phyloP scores from a whole-genome alignment of 2,797 vertebrate genomes.

The Brachyrhaphis roseni region DNA sequence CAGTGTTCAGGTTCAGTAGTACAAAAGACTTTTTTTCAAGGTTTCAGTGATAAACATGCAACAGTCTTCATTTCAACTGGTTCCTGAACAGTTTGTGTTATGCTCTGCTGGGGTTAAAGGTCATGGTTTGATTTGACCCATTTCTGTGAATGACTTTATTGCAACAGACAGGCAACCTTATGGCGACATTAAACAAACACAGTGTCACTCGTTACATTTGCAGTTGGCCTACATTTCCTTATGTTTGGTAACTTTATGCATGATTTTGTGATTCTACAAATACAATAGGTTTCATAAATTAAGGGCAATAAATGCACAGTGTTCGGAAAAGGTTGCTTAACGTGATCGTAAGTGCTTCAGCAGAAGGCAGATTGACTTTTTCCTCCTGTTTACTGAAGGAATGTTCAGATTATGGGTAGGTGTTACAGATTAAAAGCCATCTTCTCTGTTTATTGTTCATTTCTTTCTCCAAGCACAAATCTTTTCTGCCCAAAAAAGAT shows the following conservation, averaged over 20 bases:
- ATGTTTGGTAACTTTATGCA: neutral
- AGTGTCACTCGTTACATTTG: conserved; percentile 45
- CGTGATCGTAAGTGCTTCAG: neutral
- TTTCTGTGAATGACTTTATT: neutral
- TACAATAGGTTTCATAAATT: neutral
- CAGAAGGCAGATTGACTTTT: neutral
- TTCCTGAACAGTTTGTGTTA: neutral
- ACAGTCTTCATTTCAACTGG: conserved; percentile 5
- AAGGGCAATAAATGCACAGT: conserved; percentile 34
- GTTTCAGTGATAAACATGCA: conserved; percentile 11
- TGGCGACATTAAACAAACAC: conserved; percentile 49
- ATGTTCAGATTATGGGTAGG: neutral
- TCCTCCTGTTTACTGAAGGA: neutral
- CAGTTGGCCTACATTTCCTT: conserved; percentile 61
- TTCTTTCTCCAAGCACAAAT: neutral
- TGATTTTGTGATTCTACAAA: neutral
- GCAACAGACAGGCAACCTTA: conserved; percentile 17
- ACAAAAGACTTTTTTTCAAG: conserved; percentile 20
- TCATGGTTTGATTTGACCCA: neutral
- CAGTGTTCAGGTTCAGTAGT: neutral
- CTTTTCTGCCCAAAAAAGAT: neutral
- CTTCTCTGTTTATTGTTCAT: neutral
- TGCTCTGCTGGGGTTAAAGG: neutral
- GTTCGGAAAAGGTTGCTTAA: neutral
- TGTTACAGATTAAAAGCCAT: neutral